Conservation (phyloP, 1,140 invertebrate genomes). For the Drosophila biarmipes region DNA sequence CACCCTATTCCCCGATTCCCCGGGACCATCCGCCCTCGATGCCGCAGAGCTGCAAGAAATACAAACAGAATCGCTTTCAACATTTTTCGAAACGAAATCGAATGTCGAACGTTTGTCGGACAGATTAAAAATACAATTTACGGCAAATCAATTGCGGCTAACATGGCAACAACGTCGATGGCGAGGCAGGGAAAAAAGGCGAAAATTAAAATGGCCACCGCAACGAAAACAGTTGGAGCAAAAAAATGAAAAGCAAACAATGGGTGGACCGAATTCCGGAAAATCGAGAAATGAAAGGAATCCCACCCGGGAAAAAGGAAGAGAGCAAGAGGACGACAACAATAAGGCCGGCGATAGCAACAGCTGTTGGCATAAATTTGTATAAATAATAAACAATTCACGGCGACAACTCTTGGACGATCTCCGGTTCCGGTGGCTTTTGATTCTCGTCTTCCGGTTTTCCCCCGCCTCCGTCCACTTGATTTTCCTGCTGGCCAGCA, state of each 20-base stretch:
- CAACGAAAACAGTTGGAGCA: conserved; percentile 60
- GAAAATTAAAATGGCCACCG: conserved; percentile 68
- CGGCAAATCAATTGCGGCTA: conserved; percentile 76
- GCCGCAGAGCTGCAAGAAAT: conserved; percentile 1
- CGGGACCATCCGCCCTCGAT: neutral
- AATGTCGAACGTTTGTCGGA: conserved; percentile 57
- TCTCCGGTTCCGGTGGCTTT: neutral
- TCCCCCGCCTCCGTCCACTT: neutral
- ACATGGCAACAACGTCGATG: conserved; percentile 55
- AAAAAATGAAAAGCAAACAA: conserved; percentile 80
- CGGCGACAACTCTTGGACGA: conserved; percentile 25
- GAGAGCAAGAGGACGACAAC: conserved; percentile 26
- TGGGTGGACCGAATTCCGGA: conserved; percentile 14
- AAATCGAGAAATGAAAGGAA: conserved; percentile 27
- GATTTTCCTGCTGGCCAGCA: too few species aligned
- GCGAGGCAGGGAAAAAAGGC: conserved; percentile 33
- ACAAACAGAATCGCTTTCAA: conserved; percentile 46
- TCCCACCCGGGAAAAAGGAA: neutral
- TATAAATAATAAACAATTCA: conserved; percentile 77
- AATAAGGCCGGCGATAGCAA: conserved; percentile 42
- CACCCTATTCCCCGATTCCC: conserved; percentile 9
- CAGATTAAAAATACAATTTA: conserved; percentile 82
- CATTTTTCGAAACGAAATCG: conserved; percentile 33
- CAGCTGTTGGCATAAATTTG: conserved; percentile 78
- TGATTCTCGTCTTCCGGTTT: neutral